phyloP scores from a whole-genome alignment of 2,797 vertebrate species.

The Vireo griseus region DNA sequence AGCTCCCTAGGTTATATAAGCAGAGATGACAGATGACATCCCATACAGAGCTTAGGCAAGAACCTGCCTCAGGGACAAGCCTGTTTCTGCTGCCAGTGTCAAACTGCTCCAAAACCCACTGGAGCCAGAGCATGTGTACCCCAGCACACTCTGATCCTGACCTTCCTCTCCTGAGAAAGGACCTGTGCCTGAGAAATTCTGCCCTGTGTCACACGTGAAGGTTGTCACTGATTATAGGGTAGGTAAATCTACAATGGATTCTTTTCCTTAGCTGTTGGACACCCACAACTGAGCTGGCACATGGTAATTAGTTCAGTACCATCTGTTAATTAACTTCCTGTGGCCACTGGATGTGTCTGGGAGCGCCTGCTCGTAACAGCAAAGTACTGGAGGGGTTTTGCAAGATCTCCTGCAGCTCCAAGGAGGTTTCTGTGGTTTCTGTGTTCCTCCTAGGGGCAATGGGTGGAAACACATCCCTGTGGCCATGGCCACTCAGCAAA shows the following conservation, averaged over 20 bases:
- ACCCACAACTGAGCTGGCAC: background rate
- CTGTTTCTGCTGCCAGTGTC: background rate
- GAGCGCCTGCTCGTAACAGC: fast-evolving
- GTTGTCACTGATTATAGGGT: background rate
- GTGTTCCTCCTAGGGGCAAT: constrained; percentile 75
- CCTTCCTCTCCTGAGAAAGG: background rate
- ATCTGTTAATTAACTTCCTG: background rate
- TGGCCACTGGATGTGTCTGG: background rate
- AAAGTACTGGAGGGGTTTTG: background rate
- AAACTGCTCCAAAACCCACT: background rate
- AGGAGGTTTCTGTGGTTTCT: constrained; percentile 40
- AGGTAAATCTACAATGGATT: background rate
- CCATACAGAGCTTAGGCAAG: background rate
- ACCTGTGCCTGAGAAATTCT: background rate
- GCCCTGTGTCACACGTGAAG: background rate
- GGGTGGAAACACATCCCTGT: constrained; percentile 63
- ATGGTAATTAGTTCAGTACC: background rate
- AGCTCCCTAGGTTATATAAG: background rate
- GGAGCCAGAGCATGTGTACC: background rate
- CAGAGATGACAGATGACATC: background rate
- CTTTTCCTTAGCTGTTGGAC: background rate
- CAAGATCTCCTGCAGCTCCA: background rate
- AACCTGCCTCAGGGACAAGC: background rate
- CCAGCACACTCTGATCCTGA: background rate
- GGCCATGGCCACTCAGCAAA: background rate